Evolutionary conservation across 2,113 vertebrate species (phyloP), one percentile per base, ranked within the genome.

Genomic region (Pipa parva): DNA sequence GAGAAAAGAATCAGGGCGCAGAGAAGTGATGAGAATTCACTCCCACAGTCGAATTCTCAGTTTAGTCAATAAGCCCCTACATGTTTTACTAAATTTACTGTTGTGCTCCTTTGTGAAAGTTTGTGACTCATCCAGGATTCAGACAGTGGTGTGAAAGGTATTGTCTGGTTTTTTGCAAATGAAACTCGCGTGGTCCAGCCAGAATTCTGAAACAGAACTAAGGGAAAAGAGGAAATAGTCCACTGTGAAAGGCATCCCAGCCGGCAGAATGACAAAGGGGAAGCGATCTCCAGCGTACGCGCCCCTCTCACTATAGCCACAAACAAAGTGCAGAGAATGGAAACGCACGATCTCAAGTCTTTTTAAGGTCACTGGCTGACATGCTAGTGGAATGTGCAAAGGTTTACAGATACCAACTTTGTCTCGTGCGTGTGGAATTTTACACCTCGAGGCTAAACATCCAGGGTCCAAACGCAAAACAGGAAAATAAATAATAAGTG

Each of bases 111-210:
- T 24, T 49, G 3, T 49, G 7, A 22, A 22, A 22, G 21, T 20
- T 9, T 24, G 27, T 68, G 65, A 68, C 29, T 68, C 65, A 68
- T 26, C 46, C 17, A 29, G 51, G 56, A 20, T 27, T 29, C 56
- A 69, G 65, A 68, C 55, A 58, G 25, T 26, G 54, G 59, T 52
- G 46, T 25, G 33, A 60, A 60, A 45, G 48, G 33, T 52, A 39
- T 24, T 21, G 57, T 69, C 65, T 69, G 22, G 46, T 20, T 48
- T n/a, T n/a, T 29, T 10, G 21, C 42, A 36, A 59, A n/a, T 36
- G 52, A 36, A 37, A 50, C 64, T 20, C 29, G 4, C 49, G 37
- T 15, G 29, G 63, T 24, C 46, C 46, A 6, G 22, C 39, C 39
- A 42, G 13, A 39, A 39, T 39, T 6, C 36, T 12, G 13, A 13